Evolutionary conservation across 2,888 invertebrate genomes (phyloP), one percentile per base, ranked within the genome.

Genomic region (Yponomeuta evonymella): DNA sequence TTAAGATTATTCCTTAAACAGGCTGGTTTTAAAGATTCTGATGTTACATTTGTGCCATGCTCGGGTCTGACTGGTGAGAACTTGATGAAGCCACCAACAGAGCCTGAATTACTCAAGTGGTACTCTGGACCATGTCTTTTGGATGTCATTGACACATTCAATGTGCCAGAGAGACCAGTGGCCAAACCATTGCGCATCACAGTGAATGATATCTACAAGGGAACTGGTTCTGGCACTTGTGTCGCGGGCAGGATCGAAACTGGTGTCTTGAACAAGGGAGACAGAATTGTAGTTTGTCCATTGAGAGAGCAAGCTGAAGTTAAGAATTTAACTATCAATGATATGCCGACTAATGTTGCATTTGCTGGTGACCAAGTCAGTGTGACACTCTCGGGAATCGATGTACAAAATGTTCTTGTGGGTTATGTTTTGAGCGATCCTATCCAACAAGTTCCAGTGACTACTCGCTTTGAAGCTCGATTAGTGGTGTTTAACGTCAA

Each of bases 21-120:
- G 87, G 98, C 96, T 29, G 98, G 98, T 1, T 99, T 96, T 82
- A 96, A 96, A 81, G 98, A 98, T 48, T 93, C 93, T 10, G 97
- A 97, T 83, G 95, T 98, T 0, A 95, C 94, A 1, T 99, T 95
- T 86, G 96, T 99, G 23, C 99, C 99, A 2, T 98, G 98, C 81
- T 98, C 98, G 75, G 99, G 99, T 3, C 90, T 99, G n/a, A 96
- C 96, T 1, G 99, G 99, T 11, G 97, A 98, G 83, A 99, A 99
- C 92, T 93, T 98, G 71, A 94, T 95, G 0, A 93, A 94, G 73
- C 86, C 94, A 70, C 94, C 96, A 0, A 93, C 93, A 63, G 95
- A 95, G 80, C 90, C 93, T 73, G 94, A 93, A 76, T 92, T 95
- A 67, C 87, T 92, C 75, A 94, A 91, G 78, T 98, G 94, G 96